Evolutionary conservation across 2,113 vertebrate species (phyloP), one percentile per base, ranked within the genome.

Genomic region (Colaptes auratus): DNA sequence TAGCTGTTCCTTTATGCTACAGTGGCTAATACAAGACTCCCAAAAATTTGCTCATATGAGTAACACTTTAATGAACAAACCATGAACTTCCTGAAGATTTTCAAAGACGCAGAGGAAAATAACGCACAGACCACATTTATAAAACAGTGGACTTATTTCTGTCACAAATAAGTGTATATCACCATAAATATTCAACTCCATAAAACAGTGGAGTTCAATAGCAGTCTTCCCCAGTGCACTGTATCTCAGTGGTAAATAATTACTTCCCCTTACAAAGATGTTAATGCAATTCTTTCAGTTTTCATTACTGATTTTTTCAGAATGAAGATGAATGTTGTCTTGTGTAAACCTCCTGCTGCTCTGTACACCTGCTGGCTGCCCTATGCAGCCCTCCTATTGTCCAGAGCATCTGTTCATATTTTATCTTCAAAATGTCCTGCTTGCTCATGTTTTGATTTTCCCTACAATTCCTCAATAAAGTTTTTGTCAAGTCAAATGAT

Each of bases 311-410:
- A 91, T 73, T 95, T 90, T 93, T 95, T 94, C 42, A 95, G 56
- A 96, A 96, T 90, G 91, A 96, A 97, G 89, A 96, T 92, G 93
- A 94, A 95, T 92, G 61, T 81, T 95, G 42, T 83, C 66, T 90
- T 89, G 17, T 48, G 28, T 48, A 92, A 97, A 27, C 17, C 80
- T 77, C 87, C 96, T 66, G 71, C 89, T 58, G 92, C 92, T 95
- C 87, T 75, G 63, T 69, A 59, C 78, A 89, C 88, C 93, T 95
- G 86, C 94, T 95, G 83, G 81, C 61, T 52, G 76, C 17, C 52
- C 88, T 55, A 39, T 24, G 44, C 61, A 85, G 74, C 74, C 70
- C 86, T 88, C 95, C 92, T 36, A 13, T 7, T 67, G 81, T 63
- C 82, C 80, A 55, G 48, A 36, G 52, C 95, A 96, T 95, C 95